Conservation (phyloP, 1,140 invertebrate species). For the Lerema accius region DNA sequence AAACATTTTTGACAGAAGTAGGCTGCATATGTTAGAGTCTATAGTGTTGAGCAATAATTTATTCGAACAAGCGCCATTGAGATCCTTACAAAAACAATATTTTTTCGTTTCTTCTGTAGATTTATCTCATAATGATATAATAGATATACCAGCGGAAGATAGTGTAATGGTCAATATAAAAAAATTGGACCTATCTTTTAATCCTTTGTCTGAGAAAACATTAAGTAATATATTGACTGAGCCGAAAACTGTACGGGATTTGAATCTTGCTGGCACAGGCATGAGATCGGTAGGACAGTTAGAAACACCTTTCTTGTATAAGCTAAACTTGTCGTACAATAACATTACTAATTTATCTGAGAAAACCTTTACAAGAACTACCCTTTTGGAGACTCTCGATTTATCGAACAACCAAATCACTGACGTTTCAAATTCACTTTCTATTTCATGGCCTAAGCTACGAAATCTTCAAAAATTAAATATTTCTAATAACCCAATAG, state of each 20-base stretch:
- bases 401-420: conserved; percentile 89
- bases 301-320: conserved; percentile 93
- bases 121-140: conserved; percentile 90
- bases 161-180: conserved; percentile 95
- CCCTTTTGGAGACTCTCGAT: conserved; percentile 90
- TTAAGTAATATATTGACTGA: conserved; percentile 91
- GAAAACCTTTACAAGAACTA: conserved; percentile 89
- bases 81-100: conserved; percentile 91
- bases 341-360: conserved; percentile 86
- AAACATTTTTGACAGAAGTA: conserved; percentile 91
- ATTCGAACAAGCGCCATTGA: conserved; percentile 90
- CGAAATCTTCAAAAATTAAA: conserved; percentile 88
- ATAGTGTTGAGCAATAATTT: conserved; percentile 91
- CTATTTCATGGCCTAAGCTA: conserved; percentile 86
- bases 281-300: conserved; percentile 87
- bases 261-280: conserved; percentile 92
- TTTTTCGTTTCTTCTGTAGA: conserved; percentile 91
- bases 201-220: conserved; percentile 89
- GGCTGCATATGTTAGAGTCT: conserved; percentile 90
- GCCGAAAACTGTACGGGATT: conserved; percentile 92
- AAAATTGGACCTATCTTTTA: conserved; percentile 92
- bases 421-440: conserved; percentile 83
- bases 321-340: conserved; percentile 92
- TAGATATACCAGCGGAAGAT: conserved; percentile 91
- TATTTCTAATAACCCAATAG: conserved; percentile 90